These are phyloP conservation scores for Pseudeuparius sepicola DNA, from an alignment of 2,888 invertebrate species.

Conservation along the genomic window DNA sequence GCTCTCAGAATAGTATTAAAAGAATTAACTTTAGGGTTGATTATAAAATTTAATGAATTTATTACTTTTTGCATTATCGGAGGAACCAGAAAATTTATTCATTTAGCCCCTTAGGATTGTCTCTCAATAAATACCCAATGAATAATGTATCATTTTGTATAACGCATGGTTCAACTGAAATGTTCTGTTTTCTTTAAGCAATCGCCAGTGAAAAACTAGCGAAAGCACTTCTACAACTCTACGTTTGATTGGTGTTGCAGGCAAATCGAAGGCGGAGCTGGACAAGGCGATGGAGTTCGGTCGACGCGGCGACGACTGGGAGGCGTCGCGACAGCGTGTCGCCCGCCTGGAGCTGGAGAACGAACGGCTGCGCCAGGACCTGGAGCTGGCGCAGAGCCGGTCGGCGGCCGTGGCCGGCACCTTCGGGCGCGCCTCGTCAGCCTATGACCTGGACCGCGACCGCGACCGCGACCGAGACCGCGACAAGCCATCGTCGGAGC, in stretches of 20 bases:
- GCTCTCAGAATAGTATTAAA: no score
- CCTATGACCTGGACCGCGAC: slow-evolving; percentile 62
- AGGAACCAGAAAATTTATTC: no score
- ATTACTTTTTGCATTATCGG: no score
- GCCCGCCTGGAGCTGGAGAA: slow-evolving; percentile 83
- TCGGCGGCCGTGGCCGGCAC: slow-evolving; percentile 64
- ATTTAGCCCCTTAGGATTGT: no score
- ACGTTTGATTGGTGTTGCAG: slow-evolving; percentile 36
- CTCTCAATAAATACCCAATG: no score
- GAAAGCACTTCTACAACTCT: no score
- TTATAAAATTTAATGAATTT: no score
- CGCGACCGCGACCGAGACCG: slow-evolving; percentile 77
- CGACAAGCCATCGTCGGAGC: slow-evolving; percentile 77
- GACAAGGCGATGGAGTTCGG: slow-evolving; percentile 88
- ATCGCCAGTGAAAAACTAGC: no score
- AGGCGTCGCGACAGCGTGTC: slow-evolving; percentile 71
- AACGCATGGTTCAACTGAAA: no score
- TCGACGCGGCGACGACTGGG: slow-evolving; percentile 82
- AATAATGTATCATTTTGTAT: no score
- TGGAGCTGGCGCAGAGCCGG: slow-evolving; percentile 46
- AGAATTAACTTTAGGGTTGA: no score
- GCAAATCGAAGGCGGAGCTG: slow-evolving; percentile 87
- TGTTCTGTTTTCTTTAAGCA: no score
- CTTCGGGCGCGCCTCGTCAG: slow-evolving; percentile 70
- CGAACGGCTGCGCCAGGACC: slow-evolving; percentile 75